phyloP scores from a whole-genome alignment of 2,113 vertebrate genomes.

The Hippocampus abdominalis region DNA sequence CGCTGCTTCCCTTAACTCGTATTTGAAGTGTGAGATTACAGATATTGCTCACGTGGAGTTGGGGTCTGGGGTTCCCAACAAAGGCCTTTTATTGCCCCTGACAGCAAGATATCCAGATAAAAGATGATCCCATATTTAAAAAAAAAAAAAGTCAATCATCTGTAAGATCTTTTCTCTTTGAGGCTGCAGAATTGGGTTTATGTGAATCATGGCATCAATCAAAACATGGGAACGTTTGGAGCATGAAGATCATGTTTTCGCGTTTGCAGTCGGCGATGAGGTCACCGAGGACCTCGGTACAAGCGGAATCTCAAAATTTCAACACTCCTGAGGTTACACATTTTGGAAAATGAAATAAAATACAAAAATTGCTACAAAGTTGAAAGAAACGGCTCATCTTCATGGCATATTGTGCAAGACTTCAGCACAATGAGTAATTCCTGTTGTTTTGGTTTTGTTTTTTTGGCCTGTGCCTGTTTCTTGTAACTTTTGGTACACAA shows the following conservation, averaged over 20 bases:
- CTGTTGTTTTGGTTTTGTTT: neutral
- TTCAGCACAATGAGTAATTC: neutral
- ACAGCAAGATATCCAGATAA: slow-evolving; percentile 1
- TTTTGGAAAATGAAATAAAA: neutral
- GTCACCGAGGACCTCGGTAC: neutral
- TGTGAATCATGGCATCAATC: slow-evolving; percentile 6
- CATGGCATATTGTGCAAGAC: neutral
- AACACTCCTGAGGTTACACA: neutral
- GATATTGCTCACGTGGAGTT: slow-evolving; percentile 16
- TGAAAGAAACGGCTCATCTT: neutral
- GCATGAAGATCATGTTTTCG: slow-evolving; percentile 1
- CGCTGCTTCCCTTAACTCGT: slow-evolving; percentile 25
- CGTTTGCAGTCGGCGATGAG: neutral
- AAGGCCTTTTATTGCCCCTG: slow-evolving; percentile 14
- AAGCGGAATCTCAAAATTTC: neutral
- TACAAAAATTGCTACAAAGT: neutral
- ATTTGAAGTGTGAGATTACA: slow-evolving; percentile 42
- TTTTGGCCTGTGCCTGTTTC: no score
- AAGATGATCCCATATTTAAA: neutral
- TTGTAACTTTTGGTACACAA: neutral
- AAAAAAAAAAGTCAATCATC: slow-evolving; percentile 1
- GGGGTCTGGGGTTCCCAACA: slow-evolving; percentile 3
- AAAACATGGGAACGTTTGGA: slow-evolving; percentile 3
- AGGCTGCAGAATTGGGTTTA: neutral
- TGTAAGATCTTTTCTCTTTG: slow-evolving; percentile 6